phyloP scores from a whole-genome alignment of 1,140 invertebrate species.

The Orussus abietinus region DNA sequence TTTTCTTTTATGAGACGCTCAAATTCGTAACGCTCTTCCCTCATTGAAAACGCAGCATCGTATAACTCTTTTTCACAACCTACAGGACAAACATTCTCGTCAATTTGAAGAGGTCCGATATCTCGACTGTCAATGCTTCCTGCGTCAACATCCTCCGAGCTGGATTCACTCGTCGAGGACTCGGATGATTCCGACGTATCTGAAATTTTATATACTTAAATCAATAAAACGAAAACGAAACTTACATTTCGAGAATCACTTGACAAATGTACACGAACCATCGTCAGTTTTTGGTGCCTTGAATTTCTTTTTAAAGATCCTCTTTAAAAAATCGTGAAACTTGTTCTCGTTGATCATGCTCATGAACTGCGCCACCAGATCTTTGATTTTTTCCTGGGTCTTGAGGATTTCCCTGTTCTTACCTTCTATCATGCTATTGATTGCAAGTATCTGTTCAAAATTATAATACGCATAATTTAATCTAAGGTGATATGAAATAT shows the following conservation, averaged over 20 bases:
- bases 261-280: slow-evolving; percentile 38
- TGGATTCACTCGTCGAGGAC: slow-evolving; percentile 55
- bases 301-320: slow-evolving; percentile 75
- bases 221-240: slow-evolving; percentile 9
- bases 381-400: slow-evolving; percentile 57
- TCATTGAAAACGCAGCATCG: slow-evolving; percentile 61
- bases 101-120: slow-evolving; percentile 60
- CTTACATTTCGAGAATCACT: no score
- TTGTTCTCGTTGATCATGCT: slow-evolving; percentile 65
- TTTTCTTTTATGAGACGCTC: slow-evolving; percentile 49
- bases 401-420: slow-evolving; percentile 38
- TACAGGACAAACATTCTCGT: slow-evolving; percentile 71
- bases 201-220: slow-evolving; percentile 13
- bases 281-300: slow-evolving; percentile 54
- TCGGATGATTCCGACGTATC: slow-evolving; percentile 24
- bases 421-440: slow-evolving; percentile 23
- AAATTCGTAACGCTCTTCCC: slow-evolving; percentile 53
- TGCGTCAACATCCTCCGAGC: slow-evolving; percentile 55
- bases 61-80: slow-evolving; percentile 68
- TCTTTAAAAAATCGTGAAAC: slow-evolving; percentile 68
- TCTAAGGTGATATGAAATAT: no score
- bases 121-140: slow-evolving; percentile 60
- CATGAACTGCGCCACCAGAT: slow-evolving; percentile 57
- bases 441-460: slow-evolving; percentile 23
- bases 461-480: no score